Evolutionary conservation across 2,888 invertebrate species (phyloP), one percentile per base, ranked within the genome.

Genomic region (Julus scandinavius): DNA sequence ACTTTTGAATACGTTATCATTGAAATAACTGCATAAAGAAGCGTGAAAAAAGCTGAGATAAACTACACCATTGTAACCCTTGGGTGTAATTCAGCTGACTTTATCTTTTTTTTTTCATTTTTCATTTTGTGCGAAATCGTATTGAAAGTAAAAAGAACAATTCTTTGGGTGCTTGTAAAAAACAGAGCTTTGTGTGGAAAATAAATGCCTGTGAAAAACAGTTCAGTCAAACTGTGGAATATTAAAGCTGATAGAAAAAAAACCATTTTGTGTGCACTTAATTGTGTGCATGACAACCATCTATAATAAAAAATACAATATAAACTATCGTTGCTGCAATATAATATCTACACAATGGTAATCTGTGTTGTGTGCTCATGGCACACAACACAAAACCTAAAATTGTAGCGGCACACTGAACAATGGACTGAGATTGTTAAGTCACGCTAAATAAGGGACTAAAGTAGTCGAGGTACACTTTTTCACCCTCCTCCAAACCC

Each of bases 11-110:
- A 80, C 38, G 29, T 80, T 80, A 80, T 38, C 80, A 80, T 80
- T 80, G 80, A 80, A 80, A 80, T 80, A 80, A 80, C 80, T 80
- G 80, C 80, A 80, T 29, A 80, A 80, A 80, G 80, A 80, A 80
- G 80, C 80, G 80, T 38, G 38, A 80, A 80, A 80, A 80, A 38
- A 45, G 6, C 45, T 13, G 80, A 80, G 80, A 80, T 80, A 80
- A 80, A 80, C 80, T 38, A 29, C 80, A 38, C 80, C 80, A 80
- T 80, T 80, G 80, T 38, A 80, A 38, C 80, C 80, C 80, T 80
- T 80, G 80, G 80, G 80, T 80, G 20, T 38, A 38, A 80, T 80
- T 80, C 20, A 29, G 80, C 80, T 80, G 80, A 80, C 80, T 80
- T 80, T 80, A 80, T 80, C 80, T 38, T 13, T 20, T 80, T n/a